Conservation (phyloP, 1,140 invertebrate genomes). For the Dermatophagoides farinae region DNA sequence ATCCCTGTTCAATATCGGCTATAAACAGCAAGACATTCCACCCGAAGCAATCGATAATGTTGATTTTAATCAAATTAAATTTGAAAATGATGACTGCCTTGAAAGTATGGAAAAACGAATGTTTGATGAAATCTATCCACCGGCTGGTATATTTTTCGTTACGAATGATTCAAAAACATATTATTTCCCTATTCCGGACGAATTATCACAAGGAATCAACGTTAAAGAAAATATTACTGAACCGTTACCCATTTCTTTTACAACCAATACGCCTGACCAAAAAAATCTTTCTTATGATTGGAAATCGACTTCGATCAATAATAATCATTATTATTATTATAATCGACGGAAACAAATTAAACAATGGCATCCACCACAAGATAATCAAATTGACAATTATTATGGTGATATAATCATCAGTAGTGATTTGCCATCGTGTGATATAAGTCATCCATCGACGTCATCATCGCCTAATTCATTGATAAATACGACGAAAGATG, state of each 20-base stretch:
- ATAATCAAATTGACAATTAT: neutral
- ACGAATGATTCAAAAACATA: slow-evolving; percentile 5
- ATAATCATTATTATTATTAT: slow-evolving; percentile 63
- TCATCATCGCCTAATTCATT: neutral
- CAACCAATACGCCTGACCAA: slow-evolving; percentile 25
- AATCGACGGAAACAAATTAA: slow-evolving; percentile 1
- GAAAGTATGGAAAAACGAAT: slow-evolving; percentile 2
- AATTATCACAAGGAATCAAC: neutral
- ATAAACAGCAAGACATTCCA: neutral
- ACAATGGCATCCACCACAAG: slow-evolving; percentile 12
- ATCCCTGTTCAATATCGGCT: neutral
- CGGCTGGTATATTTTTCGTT: slow-evolving; percentile 10
- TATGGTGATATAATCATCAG: neutral
- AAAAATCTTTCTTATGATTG: slow-evolving; percentile 67
- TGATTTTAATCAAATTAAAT: neutral
- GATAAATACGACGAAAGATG: neutral
- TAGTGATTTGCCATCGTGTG: neutral
- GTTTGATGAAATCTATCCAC: slow-evolving; percentile 12
- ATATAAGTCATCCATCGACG: neutral
- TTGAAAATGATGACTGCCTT: neutral
- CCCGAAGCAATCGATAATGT: slow-evolving; percentile 1
- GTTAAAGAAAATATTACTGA: slow-evolving; percentile 6
- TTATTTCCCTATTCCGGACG: slow-evolving; percentile 5
- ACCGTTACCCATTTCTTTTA: slow-evolving; percentile 28
- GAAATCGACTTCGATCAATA: slow-evolving; percentile 24